Evolutionary conservation across 2,113 vertebrate species (phyloP), one percentile per base, ranked within the genome.

Genomic region (Ophiodon elongatus): DNA sequence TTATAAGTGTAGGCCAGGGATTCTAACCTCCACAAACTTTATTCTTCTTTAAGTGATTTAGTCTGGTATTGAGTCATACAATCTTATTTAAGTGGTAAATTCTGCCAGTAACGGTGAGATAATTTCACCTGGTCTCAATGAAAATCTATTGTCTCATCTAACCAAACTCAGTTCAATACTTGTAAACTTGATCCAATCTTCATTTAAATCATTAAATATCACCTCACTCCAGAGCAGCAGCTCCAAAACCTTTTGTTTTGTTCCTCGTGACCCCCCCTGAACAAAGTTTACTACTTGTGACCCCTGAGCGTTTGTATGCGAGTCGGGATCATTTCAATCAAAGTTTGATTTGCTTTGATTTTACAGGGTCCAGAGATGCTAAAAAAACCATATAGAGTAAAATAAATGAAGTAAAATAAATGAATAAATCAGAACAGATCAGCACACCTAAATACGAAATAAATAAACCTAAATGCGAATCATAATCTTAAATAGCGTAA

Each of bases 51-150:
- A 15, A 60, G 29, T 70, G 17, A 70, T 73, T 82, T 39, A 59
- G 21, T 73, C 29, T 35, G 25, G 21, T 62, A 25, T 4, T 63
- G 23, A 79, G 52, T 80, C 75, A 76, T 86, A 27, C 17, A 17
- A 43, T 63, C 43, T 15, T 21, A 57, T 83, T 45, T 52, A 54
- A 31, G 60, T 41, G 29, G n/a, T 31, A 35, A 65, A 35, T 66
- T 59, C 23, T 65, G 65, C 85, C 75, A 71, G 29, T n/a, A 37
- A 39, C 9, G 25, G 50, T 87, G 76, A 85, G 52, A 73, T 81
- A 73, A 65, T 56, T 81, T 74, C 63, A 73, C 23, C 57, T 80
- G 82, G 50, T 76, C 60, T 41, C 17, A 59, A 29, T 79, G 50
- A 25, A 31, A 68, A 23, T 45, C 4, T 10, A 8, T 19, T 27